phyloP scores from a whole-genome alignment of 1,140 invertebrate species.

The Cheumatopsyche charites region DNA sequence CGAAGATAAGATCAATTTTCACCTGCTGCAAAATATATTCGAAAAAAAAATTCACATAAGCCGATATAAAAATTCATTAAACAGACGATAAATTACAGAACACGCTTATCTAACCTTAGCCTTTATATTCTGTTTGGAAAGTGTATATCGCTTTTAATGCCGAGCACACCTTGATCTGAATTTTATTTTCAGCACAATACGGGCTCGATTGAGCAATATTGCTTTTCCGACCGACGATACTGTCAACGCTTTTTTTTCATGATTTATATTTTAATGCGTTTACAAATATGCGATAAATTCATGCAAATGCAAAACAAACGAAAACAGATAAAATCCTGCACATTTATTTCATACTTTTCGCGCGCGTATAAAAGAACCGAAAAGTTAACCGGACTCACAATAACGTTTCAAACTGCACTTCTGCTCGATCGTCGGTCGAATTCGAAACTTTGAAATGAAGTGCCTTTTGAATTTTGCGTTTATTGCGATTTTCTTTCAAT shows the following conservation, averaged over 20 bases:
- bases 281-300: background rate
- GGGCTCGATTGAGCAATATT: conserved; percentile 18
- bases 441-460: conserved; percentile 4
- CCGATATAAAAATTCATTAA: too few relatives aligned
- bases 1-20: too few relatives aligned
- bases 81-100: background rate
- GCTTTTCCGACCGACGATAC: background rate
- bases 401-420: conserved; percentile 1
- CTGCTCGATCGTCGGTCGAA: background rate
- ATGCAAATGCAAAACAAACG: background rate
- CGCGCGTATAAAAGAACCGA: background rate
- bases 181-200: conserved; percentile 19
- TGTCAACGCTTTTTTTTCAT: conserved; percentile 18
- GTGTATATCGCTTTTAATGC: background rate
- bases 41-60: too few relatives aligned
- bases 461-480: background rate
- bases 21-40: too few relatives aligned
- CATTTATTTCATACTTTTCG: background rate
- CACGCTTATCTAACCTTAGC: conserved; percentile 16
- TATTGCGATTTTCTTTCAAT: background rate
- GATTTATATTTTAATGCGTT: conserved; percentile 12
- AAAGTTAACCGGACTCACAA: background rate
- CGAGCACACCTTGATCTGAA: conserved; percentile 17
- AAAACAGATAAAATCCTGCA: conserved; percentile 11
- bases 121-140: background rate